A percentile compares a stretch with the other conserved stretches of the same genome.
phyloP scores from a whole-genome alignment of 2,113 vertebrate genomes.

The Callionymus lyra region DNA sequence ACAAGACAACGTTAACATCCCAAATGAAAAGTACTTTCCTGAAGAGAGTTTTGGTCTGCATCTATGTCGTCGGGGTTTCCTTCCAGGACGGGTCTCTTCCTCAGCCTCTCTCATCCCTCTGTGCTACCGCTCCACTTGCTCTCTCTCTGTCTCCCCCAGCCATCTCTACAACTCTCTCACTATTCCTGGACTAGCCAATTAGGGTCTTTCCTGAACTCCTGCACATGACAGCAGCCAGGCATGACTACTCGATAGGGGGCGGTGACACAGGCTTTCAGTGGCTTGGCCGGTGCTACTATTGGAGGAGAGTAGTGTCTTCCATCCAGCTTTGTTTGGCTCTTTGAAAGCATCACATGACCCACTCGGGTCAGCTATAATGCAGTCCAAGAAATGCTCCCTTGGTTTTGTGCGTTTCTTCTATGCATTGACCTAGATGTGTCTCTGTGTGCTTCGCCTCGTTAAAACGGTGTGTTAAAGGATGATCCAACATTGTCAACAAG shows the following conservation, averaged over 20 bases:
- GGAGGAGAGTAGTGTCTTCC: slow-evolving; percentile 27
- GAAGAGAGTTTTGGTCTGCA: no score
- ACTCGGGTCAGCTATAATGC: slow-evolving; percentile 30
- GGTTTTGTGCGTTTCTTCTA: slow-evolving; percentile 19
- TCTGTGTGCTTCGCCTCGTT: background rate
- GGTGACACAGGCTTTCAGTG: slow-evolving; percentile 51
- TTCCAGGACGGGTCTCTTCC: background rate
- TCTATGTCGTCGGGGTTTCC: no score
- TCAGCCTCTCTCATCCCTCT: slow-evolving; percentile 31
- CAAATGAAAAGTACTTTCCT: no score
- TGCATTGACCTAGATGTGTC: slow-evolving; percentile 37
- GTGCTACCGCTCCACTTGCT: slow-evolving; percentile 21
- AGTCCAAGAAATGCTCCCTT: slow-evolving; percentile 17
- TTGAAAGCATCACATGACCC: slow-evolving; percentile 35
- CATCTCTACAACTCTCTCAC: slow-evolving; percentile 29
- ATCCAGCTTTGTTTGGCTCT: slow-evolving; percentile 49
- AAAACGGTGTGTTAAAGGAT: no score
- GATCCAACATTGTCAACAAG: no score
- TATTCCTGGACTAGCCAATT: slow-evolving; percentile 48
- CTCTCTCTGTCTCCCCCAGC: slow-evolving; percentile 20
- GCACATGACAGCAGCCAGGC: slow-evolving; percentile 72
- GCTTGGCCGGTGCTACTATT: slow-evolving; percentile 24
- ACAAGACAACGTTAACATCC: no score
- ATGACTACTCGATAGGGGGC: slow-evolving; percentile 77
- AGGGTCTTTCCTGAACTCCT: slow-evolving; percentile 67